A percentile compares a stretch with the other conserved stretches of the same genome.
phyloP scores from a whole-genome alignment of 2,888 invertebrate species.

The Drosophila nigricruria region DNA sequence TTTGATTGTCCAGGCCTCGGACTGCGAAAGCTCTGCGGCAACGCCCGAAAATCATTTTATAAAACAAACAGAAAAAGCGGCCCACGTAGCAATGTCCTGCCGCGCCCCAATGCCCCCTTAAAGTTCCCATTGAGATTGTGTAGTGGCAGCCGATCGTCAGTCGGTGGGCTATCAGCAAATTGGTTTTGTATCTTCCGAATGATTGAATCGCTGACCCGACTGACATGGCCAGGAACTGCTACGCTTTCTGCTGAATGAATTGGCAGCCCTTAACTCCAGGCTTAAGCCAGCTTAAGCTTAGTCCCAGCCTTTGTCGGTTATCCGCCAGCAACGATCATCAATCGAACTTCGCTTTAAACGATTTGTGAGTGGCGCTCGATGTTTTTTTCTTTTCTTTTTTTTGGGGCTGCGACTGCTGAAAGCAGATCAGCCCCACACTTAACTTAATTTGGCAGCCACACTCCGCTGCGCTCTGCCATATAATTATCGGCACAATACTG shows the following conservation, averaged over 20 bases:
- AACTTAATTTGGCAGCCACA: slow-evolving; percentile 84
- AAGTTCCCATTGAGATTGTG: slow-evolving; percentile 59
- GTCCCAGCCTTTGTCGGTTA: slow-evolving; percentile 69
- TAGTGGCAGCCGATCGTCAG: slow-evolving; percentile 68
- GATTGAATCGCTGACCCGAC: slow-evolving; percentile 70
- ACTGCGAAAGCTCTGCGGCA: slow-evolving; percentile 33
- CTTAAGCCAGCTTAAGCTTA: slow-evolving; percentile 53
- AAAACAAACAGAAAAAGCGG: slow-evolving; percentile 70
- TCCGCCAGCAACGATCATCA: slow-evolving; percentile 72
- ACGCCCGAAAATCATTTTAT: slow-evolving; percentile 70
- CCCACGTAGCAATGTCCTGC: slow-evolving; percentile 67
- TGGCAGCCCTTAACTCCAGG: slow-evolving; percentile 34
- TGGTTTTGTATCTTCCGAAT: slow-evolving; percentile 76
- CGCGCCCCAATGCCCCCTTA: slow-evolving; percentile 51
- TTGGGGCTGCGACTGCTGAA: slow-evolving; percentile 65
- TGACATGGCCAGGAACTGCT: slow-evolving; percentile 32
- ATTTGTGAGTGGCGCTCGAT: slow-evolving; percentile 68
- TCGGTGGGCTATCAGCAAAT: slow-evolving; percentile 73
- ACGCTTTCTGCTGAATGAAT: slow-evolving; percentile 63
- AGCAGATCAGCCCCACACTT: slow-evolving; percentile 83
- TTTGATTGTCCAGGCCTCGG: slow-evolving; percentile 54
- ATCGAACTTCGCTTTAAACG: slow-evolving; percentile 76
- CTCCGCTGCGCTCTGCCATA: slow-evolving; percentile 67
- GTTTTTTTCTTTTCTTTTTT: slow-evolving; percentile 15
- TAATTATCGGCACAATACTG: slow-evolving; percentile 83